Evolutionary conservation across 2,888 invertebrate genomes (phyloP), one percentile per base, ranked within the genome.

Genomic region (Steromphala cineraria): DNA sequence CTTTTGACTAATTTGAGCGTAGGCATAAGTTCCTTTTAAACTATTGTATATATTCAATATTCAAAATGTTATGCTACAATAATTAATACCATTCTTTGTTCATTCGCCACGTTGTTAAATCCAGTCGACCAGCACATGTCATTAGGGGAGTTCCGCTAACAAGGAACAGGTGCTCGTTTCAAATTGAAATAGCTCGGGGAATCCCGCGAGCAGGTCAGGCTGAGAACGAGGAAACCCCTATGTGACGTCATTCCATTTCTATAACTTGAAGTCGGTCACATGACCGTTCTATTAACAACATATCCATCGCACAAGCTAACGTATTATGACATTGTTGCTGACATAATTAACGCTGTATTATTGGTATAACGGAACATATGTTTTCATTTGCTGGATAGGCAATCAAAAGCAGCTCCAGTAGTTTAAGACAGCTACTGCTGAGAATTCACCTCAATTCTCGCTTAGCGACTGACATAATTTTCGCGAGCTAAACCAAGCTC

Each of bases 261-360:
- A 62, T 62, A 46, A 46, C 46, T 46, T 24, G 62, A 62, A 28
- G 62, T 62, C 62, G 28, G 62, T 62, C 62, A 62, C 62, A 62
- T 62, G 62, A 62, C 62, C 62, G 24, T 28, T 15, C 62, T 62
- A 62, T 62, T 62, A 62, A 62, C 62, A 62, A 62, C 62, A 62
- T 24, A 62, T 28, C 62, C 28, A 21, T 62, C 21, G 62, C 62
- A 62, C 62, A 28, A 62, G 62, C 62, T 62, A 21, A 28, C 28
- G 62, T 62, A 62, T 62, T 24, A 62, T 62, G 62, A 62, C 24
- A 62, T 62, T 62, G 62, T 28, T 10, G 17, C 62, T 62, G 62
- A 62, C 62, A 62, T 62, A 62, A 62, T 62, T 62, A 28, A 62
- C 28, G 13, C 62, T 62, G 24, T 15, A 28, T 62, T 24, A 28